Conservation (phyloP, 2,113 vertebrate genomes). For the Gymnorhina tibicen region DNA sequence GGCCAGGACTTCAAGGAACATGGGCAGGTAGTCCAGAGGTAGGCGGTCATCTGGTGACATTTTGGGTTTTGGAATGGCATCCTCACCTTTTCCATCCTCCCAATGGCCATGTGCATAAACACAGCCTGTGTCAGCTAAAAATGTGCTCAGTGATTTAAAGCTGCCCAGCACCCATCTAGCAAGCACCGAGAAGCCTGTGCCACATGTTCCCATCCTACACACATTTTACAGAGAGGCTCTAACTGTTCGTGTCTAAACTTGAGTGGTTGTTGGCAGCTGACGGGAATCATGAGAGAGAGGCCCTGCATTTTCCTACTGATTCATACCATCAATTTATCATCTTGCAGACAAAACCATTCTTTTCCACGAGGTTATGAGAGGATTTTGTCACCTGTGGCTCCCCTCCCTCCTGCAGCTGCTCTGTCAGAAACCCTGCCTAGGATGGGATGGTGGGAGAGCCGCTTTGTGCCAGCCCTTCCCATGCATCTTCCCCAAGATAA, state of each 20-base stretch:
- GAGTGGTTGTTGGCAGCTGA: background rate
- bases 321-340: background rate
- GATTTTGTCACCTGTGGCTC: background rate
- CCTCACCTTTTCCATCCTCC: background rate
- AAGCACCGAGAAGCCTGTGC: background rate
- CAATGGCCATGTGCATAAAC: background rate
- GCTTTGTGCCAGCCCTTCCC: background rate
- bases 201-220: background rate
- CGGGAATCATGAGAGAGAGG: background rate
- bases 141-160: background rate
- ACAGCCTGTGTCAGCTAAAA: background rate
- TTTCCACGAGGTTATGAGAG: background rate
- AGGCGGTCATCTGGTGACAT: background rate
- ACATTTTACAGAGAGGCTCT: background rate
- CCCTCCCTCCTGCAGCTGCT: background rate
- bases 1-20: background rate
- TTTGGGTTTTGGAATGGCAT: fast-evolving
- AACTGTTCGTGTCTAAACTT: background rate
- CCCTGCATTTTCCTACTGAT: background rate
- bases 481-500: background rate
- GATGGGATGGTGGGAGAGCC: background rate
- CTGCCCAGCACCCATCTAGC: background rate
- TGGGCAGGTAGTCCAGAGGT: background rate
- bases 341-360: background rate
- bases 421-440: background rate